Conservation (phyloP, 1,140 invertebrate genomes). For the Sarcophaga peregrina region DNA sequence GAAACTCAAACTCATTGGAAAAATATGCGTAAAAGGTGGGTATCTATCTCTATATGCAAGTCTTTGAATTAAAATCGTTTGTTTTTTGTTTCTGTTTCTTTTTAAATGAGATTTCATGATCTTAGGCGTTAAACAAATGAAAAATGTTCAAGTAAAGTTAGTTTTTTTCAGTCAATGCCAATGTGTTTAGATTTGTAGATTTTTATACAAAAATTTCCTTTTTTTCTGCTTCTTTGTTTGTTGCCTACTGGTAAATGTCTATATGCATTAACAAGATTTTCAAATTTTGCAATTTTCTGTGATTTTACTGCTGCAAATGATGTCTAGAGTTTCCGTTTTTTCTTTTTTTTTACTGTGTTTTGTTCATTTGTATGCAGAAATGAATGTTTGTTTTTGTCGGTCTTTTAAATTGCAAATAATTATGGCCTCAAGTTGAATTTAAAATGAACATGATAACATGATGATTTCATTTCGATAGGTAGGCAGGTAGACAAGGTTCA, state of each 20-base stretch:
- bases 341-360: background rate
- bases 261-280: constrained; percentile 11
- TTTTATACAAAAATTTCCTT: background rate
- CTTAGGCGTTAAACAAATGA: background rate
- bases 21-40: background rate
- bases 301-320: background rate
- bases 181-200: constrained; percentile 8
- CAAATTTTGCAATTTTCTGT: background rate
- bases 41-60: background rate
- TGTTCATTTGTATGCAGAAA: background rate
- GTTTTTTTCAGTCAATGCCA: background rate
- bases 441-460: background rate
- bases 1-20: constrained; percentile 8
- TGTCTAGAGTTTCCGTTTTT: constrained; percentile 26
- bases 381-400: background rate
- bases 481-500: too few relatives aligned
- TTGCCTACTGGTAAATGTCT: background rate
- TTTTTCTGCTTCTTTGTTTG: background rate
- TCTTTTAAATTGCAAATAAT: constrained; percentile 12
- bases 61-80: background rate
- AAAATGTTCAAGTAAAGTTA: too few relatives aligned
- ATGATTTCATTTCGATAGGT: background rate
- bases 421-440: background rate
- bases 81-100: background rate
- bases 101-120: background rate